phyloP scores from a whole-genome alignment of 2,888 invertebrate species.

The Mythimna impura region DNA sequence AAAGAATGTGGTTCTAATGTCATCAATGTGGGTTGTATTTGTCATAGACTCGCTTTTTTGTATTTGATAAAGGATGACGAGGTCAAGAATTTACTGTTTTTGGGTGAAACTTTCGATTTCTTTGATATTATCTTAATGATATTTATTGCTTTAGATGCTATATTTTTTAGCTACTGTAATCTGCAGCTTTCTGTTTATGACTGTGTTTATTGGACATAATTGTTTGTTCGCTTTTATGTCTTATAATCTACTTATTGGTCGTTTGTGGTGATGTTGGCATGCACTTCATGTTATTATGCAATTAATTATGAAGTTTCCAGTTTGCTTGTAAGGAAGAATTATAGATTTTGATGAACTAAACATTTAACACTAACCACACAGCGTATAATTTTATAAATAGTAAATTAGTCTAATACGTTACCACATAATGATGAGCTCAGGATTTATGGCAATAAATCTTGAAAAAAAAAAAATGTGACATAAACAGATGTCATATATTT shows the following conservation, averaged over 20 bases:
- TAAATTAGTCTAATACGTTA: too few species aligned
- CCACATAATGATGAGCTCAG: too few species aligned
- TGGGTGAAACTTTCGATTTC: conserved; percentile 24
- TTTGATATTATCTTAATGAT: background rate
- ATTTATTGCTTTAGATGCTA: background rate
- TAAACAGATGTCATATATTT: too few species aligned
- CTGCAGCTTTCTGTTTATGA: background rate
- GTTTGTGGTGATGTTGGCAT: too few species aligned
- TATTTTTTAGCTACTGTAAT: background rate
- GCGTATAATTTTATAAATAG: too few species aligned
- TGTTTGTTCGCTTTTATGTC: background rate
- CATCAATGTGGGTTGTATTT: conserved; percentile 31
- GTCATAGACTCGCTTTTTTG: conserved; percentile 21
- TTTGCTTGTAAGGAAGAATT: background rate
- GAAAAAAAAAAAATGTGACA: too few species aligned
- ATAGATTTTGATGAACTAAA: too few species aligned
- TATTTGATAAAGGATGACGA: conserved; percentile 25
- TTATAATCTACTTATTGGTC: background rate
- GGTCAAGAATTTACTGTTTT: conserved; percentile 32
- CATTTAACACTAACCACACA: too few species aligned
- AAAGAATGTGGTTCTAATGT: conserved; percentile 58
- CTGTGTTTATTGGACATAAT: background rate
- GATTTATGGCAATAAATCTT: too few species aligned
- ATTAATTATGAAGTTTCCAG: background rate
- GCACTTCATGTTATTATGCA: background rate